phyloP scores from a whole-genome alignment of 2,797 vertebrate genomes.

The Nyctalus aviator region DNA sequence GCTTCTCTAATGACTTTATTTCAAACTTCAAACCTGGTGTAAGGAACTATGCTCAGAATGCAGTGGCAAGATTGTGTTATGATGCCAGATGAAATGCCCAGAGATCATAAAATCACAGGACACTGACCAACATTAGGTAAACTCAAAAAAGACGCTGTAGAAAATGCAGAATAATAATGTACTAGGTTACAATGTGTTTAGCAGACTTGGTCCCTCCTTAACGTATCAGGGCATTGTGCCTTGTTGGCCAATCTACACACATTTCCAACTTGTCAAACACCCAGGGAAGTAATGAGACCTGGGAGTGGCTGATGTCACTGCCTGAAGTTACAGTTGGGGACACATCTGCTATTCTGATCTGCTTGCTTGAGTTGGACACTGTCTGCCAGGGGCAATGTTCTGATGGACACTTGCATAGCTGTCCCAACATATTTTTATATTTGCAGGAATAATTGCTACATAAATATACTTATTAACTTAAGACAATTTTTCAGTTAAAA shows the following conservation, averaged over 20 bases:
- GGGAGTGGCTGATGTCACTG: not conserved
- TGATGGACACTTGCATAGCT: not conserved
- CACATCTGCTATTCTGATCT: not conserved
- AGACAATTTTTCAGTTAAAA: not conserved
- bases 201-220: not conserved
- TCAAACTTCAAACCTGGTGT: not conserved
- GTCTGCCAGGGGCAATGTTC: rapidly evolving
- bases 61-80: not conserved
- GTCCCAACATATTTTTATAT: not conserved
- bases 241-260: not conserved
- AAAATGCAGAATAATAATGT: not conserved
- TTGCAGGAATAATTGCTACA: not conserved
- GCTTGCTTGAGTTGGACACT: rapidly evolving
- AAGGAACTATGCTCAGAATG: rapidly evolving
- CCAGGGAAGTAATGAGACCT: rapidly evolving
- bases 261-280: not conserved
- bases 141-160: not conserved
- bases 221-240: not conserved
- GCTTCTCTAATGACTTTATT: not conserved
- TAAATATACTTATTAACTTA: not conserved
- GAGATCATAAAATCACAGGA: not conserved
- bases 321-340: not conserved
- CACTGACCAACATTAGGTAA: not conserved
- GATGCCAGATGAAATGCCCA: not conserved
- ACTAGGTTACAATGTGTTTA: not conserved